These are phyloP conservation scores for Merops nubicus DNA, from an alignment of 2,113 vertebrate genomes.

Conservation along the genomic window DNA sequence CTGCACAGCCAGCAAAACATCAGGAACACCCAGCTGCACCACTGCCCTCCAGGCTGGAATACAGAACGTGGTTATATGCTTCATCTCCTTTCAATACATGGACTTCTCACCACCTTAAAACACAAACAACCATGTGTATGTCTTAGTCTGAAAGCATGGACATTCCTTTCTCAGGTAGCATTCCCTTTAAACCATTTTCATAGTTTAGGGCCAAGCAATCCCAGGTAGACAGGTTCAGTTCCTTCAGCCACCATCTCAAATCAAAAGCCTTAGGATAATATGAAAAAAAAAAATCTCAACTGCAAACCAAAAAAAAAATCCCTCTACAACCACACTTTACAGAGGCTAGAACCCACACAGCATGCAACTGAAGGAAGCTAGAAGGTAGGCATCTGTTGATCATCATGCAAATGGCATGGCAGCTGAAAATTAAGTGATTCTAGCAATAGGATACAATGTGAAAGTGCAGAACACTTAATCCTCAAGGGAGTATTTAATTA, in stretches of 20 bases:
- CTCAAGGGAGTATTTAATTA: neutral
- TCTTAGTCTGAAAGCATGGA: neutral
- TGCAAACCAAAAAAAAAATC: neutral
- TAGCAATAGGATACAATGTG: neutral
- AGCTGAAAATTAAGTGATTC: neutral
- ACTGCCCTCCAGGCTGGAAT: neutral
- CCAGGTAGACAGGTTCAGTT: neutral
- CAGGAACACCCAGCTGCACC: neutral
- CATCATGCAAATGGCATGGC: rapidly evolving
- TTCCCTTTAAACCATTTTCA: neutral
- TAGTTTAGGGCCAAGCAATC: neutral
- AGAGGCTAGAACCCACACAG: neutral
- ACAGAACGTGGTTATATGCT: rapidly evolving
- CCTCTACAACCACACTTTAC: rapidly evolving
- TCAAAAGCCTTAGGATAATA: neutral
- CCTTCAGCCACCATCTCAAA: neutral
- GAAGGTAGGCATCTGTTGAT: neutral
- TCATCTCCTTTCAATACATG: neutral
- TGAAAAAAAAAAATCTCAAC: rapidly evolving
- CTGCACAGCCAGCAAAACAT: neutral
- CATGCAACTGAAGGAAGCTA: neutral
- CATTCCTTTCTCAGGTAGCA: neutral
- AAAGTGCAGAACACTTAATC: rapidly evolving
- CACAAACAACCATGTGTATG: neutral
- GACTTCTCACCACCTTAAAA: neutral